Base-by-base conservation (phyloP, 2,888 invertebrate species). In the Zygothrica quintamaculata region DNA sequence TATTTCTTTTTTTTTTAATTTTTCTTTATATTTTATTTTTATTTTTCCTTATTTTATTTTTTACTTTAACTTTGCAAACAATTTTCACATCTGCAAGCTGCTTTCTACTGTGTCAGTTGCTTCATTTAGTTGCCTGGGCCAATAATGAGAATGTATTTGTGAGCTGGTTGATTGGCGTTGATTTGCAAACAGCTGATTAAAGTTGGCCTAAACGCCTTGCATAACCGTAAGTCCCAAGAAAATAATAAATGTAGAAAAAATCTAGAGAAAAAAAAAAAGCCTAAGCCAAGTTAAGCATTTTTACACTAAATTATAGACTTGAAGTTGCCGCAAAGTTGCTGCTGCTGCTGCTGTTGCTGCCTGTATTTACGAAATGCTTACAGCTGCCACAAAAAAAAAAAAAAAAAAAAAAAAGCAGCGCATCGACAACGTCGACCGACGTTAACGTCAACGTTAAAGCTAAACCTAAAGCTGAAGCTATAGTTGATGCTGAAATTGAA, bases 151-250 rank as follows among this genome's bases (percentile, higher is more conserved):
- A 39, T 51, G 16, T 13, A 44, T 60, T 46, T 11, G 43, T 18
- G 42, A 9, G 6, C 15, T 26, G 18, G 18, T 44, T 74, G 66
- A 74, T 74, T 74, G 74, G 66, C 74, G 75, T 70, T 74, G 74
- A 74, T 74, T 74, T 74, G 75, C 74, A 43, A 71, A 73, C 74
- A 68, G 74, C 69, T 74, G 74, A 71, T 74, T 71, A 71, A 55
- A 64, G 64, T 50, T 73, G 68, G 69, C 74, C 74, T 71, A 71
- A 71, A 71, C 58, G 58, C 64, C 64, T 71, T 71, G 74, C 74
- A 58, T 71, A 71, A 71, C 53, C 31, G 1, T 31, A 31, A 44
- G 29, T 42, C 22, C 48, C 42, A 61, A 57, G 36, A 42, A 18
- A 36, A 15, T 7, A 36, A 15, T 7, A 25, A 53, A 9, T 22